Conservation (phyloP, 2,113 vertebrate genomes). For the Apteryx mantelli region DNA sequence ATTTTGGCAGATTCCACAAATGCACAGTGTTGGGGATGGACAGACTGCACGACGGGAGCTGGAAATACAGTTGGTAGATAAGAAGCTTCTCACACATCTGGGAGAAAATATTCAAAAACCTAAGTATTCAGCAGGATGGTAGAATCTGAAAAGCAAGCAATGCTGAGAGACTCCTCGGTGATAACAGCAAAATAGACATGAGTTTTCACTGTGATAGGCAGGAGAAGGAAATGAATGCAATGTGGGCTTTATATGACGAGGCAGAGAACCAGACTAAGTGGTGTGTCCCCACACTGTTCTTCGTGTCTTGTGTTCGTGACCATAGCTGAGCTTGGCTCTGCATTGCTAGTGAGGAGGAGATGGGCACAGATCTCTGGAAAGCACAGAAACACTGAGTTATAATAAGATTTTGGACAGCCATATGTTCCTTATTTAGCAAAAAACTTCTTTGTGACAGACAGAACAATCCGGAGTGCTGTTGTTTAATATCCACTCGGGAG, state of each 20-base stretch:
- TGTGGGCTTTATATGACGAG: not conserved
- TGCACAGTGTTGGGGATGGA: not conserved
- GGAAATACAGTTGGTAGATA: not conserved
- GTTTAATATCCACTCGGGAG: not conserved
- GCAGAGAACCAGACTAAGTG: not conserved
- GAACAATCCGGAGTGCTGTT: not conserved
- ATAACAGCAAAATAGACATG: not conserved
- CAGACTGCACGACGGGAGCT: not conserved
- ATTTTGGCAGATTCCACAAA: not conserved
- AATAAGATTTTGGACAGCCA: not conserved
- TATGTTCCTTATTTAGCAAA: not conserved
- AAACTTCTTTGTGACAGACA: not conserved
- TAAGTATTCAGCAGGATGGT: not conserved
- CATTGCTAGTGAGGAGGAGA: not conserved
- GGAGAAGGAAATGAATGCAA: not conserved
- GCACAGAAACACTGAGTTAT: not conserved
- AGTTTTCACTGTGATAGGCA: not conserved
- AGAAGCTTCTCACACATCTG: not conserved
- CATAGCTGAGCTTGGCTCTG: not conserved
- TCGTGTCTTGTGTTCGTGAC: not conserved
- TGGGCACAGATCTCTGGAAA: not conserved
- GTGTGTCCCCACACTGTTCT: not conserved
- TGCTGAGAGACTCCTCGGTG: not conserved
- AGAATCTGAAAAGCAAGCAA: not conserved
- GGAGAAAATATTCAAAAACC: slow-evolving; percentile 3